Base-by-base conservation (phyloP, 2,888 invertebrate genomes). In the Tyria jacobaeae region DNA sequence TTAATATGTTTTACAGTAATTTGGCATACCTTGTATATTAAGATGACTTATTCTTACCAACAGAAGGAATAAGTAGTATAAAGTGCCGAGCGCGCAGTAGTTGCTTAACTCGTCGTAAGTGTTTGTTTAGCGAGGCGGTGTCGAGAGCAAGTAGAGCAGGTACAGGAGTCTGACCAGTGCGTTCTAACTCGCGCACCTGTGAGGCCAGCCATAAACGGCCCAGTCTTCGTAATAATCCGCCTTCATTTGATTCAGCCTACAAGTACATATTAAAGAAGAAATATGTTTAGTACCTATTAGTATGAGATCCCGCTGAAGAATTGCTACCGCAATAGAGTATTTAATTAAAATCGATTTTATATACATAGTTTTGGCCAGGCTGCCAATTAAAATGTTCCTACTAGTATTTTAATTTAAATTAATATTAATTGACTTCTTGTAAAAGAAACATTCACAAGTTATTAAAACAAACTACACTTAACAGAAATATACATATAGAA, bases 91-190 rank as follows among this genome's bases (percentile, higher is more conserved):
- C 96, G 73, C 96, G 95, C n/a, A 97, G 96, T 68, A 99, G 92
- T 81, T 97, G 97, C 83, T 97, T 98, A 62, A 99, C 96, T 70
- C 96, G 95, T 34, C 96, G 95, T 71, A 97, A 95, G 82, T 97
- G 96, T 76, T 96, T 95, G 73, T 97, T 96, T 49, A 98, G 94
- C 10, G 97, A 97, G 68, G 97, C 96, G 0, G 97, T 95, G 89
- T 99, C 98, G 1, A 98, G 95, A n/a, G 98, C 98, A 47, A 99
- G 94, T 83, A 98, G 97, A 0, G 98, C 97, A 0, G 98, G 98
- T 41, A 93, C 89, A 44, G 94, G 91, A 1, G 92, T 88, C 64
- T 94, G 94, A 15, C 96, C 95, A 75, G 96, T 95, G 70, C 95
- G 96, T 89, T 99, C 98, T 69, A 99, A 89, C 68, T 97, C 97